phyloP scores from a whole-genome alignment of 2,888 invertebrate genomes.

The Chironomus riparius region DNA sequence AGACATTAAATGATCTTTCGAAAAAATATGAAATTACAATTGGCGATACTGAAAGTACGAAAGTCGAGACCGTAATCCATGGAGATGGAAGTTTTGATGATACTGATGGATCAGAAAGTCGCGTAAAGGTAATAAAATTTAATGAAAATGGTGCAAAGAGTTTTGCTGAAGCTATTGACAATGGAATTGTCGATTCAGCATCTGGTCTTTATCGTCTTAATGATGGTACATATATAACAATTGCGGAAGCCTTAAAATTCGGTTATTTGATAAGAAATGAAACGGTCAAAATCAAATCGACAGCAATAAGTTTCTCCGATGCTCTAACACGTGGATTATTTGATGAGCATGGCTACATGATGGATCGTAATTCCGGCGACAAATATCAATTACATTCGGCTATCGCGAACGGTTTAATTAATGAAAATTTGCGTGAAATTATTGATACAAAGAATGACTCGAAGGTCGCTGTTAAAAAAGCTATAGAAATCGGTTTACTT shows the following conservation, averaged over 20 bases:
- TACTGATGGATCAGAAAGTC: slow-evolving; percentile 55
- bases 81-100: slow-evolving; percentile 64
- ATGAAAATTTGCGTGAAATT: slow-evolving; percentile 71
- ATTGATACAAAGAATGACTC: slow-evolving; percentile 70
- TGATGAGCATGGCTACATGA: slow-evolving; percentile 72
- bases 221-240: slow-evolving; percentile 65
- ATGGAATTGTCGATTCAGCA: slow-evolving; percentile 74
- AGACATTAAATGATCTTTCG: slow-evolving; percentile 48
- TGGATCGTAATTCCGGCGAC: slow-evolving; percentile 79
- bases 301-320: slow-evolving; percentile 73
- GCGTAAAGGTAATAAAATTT: slow-evolving; percentile 58
- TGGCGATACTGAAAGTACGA: slow-evolving; percentile 47
- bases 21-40: slow-evolving; percentile 51
- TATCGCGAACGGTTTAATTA: slow-evolving; percentile 65
- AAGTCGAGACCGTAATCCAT: slow-evolving; percentile 33
- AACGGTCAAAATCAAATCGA: slow-evolving; percentile 67
- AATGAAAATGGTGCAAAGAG: slow-evolving; percentile 42
- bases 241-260: slow-evolving; percentile 77
- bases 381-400: slow-evolving; percentile 75
- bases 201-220: slow-evolving; percentile 67
- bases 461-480: slow-evolving; percentile 74
- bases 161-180: slow-evolving; percentile 79
- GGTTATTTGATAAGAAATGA: slow-evolving; percentile 71
- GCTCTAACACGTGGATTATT: slow-evolving; percentile 80
- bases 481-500: slow-evolving; percentile 66